A percentile compares a stretch with the other conserved stretches of the same genome.
Conservation (phyloP, 2,113 vertebrate genomes). For the Chlamydotis undulata region DNA sequence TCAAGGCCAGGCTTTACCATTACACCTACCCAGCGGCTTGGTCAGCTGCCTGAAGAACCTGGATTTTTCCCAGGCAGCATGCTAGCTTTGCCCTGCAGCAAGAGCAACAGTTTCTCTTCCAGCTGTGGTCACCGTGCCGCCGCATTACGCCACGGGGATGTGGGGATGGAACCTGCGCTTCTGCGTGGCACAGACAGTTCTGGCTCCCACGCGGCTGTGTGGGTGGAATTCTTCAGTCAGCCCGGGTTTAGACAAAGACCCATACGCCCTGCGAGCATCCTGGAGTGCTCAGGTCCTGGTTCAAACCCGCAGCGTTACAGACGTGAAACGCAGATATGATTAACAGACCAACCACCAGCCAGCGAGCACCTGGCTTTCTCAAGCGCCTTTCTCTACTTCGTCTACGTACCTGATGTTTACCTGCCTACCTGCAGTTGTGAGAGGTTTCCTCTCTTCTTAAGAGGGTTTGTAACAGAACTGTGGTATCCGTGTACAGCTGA, state of each 20-base stretch:
- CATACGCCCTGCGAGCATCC: background rate
- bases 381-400: background rate
- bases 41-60: background rate
- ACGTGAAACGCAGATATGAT: background rate
- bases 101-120: background rate
- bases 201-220: background rate
- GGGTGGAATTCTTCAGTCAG: background rate
- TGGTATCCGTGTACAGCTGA: background rate
- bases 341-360: background rate
- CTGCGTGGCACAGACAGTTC: background rate
- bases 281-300: background rate
- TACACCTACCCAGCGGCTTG: background rate
- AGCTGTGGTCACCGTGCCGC: rapidly evolving
- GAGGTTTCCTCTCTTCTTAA: background rate
- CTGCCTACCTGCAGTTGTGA: background rate
- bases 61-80: background rate
- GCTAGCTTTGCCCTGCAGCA: background rate
- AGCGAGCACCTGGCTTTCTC: background rate
- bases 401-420: background rate
- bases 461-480: background rate
- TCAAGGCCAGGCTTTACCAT: background rate
- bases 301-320: background rate
- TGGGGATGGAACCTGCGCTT: background rate
- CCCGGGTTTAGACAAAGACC: background rate
- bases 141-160: rapidly evolving